Evolutionary conservation across 2,113 vertebrate species (phyloP).

Genomic region (Crotalus tigris): DNA sequence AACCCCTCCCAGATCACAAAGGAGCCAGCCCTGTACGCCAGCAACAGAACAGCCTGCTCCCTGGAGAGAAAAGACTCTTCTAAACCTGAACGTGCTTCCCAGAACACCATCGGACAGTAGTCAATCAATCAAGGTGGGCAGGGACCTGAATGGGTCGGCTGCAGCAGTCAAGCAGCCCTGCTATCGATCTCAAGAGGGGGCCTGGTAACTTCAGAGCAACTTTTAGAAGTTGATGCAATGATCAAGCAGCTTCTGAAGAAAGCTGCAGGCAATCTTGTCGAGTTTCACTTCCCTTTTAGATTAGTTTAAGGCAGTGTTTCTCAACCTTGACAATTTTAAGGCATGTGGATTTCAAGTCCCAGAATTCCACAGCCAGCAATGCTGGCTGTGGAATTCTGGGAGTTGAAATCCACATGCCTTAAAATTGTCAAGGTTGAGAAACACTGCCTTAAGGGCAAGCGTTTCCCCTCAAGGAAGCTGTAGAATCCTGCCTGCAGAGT

Average conservation of each 20-base stretch:
- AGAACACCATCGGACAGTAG: neutral
- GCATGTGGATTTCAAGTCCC: too few species aligned
- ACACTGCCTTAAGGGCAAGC: constrained; percentile 34
- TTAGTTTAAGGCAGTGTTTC: constrained; percentile 7
- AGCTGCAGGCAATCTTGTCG: constrained; percentile 33
- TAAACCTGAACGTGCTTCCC: constrained; percentile 36
- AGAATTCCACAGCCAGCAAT: too few species aligned
- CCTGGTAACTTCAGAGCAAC: constrained; percentile 26
- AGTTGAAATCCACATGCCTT: too few species aligned
- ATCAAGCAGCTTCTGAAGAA: neutral
- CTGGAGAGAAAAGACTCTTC: constrained; percentile 17
- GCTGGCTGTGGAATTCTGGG: too few species aligned
- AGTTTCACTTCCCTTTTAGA: constrained; percentile 51
- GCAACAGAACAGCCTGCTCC: constrained; percentile 7
- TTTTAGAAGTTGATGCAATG: neutral
- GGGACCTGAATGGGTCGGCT: neutral
- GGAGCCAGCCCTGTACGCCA: neutral
- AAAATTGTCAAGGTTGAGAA: too few species aligned
- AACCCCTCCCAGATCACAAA: constrained; percentile 45
- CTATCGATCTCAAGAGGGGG: neutral
- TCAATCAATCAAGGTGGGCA: too few species aligned
- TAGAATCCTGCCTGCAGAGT: constrained; percentile 16
- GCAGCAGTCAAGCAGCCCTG: neutral
- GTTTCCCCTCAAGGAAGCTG: constrained; percentile 55
- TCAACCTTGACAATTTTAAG: too few species aligned